phyloP scores from a whole-genome alignment of 1,140 invertebrate genomes.

The Agrilus planipennis region DNA sequence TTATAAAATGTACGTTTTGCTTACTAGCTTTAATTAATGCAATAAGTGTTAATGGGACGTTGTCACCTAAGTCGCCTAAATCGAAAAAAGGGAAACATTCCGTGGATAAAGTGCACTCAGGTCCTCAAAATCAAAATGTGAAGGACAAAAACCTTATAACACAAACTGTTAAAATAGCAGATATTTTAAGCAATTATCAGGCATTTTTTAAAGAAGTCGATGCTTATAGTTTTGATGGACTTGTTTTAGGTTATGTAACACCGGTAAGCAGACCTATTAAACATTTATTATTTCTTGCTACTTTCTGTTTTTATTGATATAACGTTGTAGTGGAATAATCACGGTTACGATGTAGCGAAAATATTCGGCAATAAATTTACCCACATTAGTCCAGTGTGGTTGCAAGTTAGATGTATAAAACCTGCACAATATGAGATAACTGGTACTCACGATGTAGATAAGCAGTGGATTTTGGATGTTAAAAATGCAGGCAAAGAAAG shows the following conservation, averaged over 20 bases:
- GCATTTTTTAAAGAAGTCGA: conserved; percentile 58
- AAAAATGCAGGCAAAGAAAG: conserved; percentile 35
- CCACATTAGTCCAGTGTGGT: conserved; percentile 88
- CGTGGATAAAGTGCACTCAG: conserved; percentile 36
- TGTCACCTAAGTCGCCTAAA: conserved; percentile 19
- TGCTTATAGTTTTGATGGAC: conserved; percentile 51
- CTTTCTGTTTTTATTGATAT: conserved; percentile 4
- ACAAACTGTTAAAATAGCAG: conserved; percentile 48
- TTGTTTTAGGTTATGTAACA: conserved; percentile 79
- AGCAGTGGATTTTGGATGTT: conserved; percentile 70
- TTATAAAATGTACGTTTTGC: neutral
- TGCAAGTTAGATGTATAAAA: conserved; percentile 60
- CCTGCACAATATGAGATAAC: conserved; percentile 49
- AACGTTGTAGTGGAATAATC: conserved; percentile 79
- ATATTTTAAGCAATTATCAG: conserved; percentile 64
- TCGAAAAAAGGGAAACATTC: conserved; percentile 13
- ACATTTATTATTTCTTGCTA: conserved; percentile 16
- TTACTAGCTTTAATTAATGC: neutral
- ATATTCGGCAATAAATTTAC: conserved; percentile 81
- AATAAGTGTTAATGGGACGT: too few species aligned
- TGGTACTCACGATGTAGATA: conserved; percentile 68
- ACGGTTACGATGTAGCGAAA: conserved; percentile 90
- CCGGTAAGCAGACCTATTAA: too few species aligned
- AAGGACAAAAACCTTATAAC: conserved; percentile 55
- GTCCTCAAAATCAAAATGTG: conserved; percentile 54